A percentile compares a stretch with the other conserved stretches of the same genome.
Evolutionary conservation across 2,113 vertebrate species (phyloP).

Genomic region (Ginglymostoma cirratum): DNA sequence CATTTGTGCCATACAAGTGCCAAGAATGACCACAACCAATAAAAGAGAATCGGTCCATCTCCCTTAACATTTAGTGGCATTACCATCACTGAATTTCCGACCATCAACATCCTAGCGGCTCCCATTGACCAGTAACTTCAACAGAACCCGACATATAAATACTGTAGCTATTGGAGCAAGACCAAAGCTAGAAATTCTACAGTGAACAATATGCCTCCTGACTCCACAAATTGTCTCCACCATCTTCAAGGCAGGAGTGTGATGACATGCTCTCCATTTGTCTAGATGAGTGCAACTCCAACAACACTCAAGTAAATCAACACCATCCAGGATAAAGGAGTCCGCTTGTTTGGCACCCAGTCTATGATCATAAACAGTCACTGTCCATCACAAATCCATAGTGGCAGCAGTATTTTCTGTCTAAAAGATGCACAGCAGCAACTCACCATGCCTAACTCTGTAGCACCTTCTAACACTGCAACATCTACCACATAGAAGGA

Average conservation of each 20-base stretch:
- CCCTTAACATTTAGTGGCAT: not conserved
- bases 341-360: not conserved
- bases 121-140: not conserved
- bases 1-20: not conserved
- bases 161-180: not conserved
- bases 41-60: not conserved
- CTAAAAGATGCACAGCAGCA: not conserved
- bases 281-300: not conserved
- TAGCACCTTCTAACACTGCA: not conserved
- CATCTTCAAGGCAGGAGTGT: not conserved
- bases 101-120: not conserved
- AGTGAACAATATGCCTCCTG: not conserved
- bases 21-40: not conserved
- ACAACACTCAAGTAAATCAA: not conserved
- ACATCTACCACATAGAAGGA: not conserved
- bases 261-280: not conserved
- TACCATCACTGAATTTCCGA: not conserved
- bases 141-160: not conserved
- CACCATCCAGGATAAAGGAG: not conserved
- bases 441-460: not conserved
- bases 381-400: too few species aligned
- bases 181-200: not conserved
- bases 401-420: not conserved
- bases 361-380: not conserved
- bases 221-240: not conserved